Base-by-base conservation (phyloP, 2,888 invertebrate species). In the Cataglyphis cursor region DNA sequence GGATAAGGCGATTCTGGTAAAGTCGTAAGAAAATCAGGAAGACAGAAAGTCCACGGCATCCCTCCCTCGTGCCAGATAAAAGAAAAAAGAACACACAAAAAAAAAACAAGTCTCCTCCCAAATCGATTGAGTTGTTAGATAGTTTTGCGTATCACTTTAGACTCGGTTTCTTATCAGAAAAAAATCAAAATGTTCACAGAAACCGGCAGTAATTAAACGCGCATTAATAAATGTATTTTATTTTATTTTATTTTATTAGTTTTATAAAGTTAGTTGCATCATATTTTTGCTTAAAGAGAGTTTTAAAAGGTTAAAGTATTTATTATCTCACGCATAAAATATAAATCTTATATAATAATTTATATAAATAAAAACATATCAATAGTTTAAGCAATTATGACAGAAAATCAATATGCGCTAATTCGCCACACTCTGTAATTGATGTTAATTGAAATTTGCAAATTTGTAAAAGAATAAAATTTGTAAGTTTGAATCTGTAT, bases 21-120 rank as follows among this genome's bases (percentile, higher is more conserved):
- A 75, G 75, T 82, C 75, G 80, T 74, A 81, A 81, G 81, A 84
- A 85, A 88, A 88, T 88, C 82, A 84, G 70, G 38, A 66, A 66
- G 72, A 80, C 75, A 35, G 72, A 64, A 76, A 66, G 62, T 72
- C 21, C 57, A 15, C 15, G 21, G 41, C 54, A 38, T 44, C 8
- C 3, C 21, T 54, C 28, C n/a, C 54, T 59, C 18, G 10, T 70
- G 9, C 44, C 3, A 72, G 72, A 72, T 72, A 64, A 62, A 41
- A 68, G 76, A 78, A 51, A 68, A 68, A 48, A 68, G 10, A 1
- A 35, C 44, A 44, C 9, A 54, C 31, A 59, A 54, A 59, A 31
- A 59, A 54, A 59, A 31, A 78, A 70, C 31, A 9, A 35, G 6
- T 44, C 31, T 24, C 35, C 21, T 18, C 10, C 21, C 3, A 64